Conservation (phyloP, 2,113 vertebrate species). For the Sorex araneus region DNA sequence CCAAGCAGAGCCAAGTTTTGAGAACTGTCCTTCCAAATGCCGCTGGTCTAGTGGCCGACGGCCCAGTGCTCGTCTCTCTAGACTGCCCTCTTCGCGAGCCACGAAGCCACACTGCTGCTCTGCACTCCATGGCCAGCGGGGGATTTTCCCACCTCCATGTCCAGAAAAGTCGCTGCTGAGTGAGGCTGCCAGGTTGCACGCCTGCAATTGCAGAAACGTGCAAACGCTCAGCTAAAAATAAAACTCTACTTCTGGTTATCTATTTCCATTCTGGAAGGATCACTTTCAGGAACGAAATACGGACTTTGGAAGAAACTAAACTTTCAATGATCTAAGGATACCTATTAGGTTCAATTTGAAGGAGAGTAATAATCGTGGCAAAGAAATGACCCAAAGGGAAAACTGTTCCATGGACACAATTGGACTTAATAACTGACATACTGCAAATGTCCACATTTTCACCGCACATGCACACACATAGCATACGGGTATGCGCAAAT, state of each 20-base stretch:
- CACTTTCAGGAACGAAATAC: background rate
- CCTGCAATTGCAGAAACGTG: background rate
- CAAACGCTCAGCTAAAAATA: background rate
- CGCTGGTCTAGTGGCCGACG: background rate
- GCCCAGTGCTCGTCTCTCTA: no score
- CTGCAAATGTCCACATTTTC: background rate
- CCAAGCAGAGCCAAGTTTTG: background rate
- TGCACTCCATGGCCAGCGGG: background rate
- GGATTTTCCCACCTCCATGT: background rate
- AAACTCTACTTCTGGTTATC: background rate
- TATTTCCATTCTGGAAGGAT: background rate
- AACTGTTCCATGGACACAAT: no score
- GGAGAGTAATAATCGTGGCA: background rate
- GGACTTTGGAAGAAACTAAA: background rate
- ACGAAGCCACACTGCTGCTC: no score
- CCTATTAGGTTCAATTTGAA: background rate
- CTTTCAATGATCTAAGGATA: background rate
- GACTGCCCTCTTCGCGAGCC: no score
- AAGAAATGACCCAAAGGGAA: background rate
- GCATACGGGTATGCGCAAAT: background rate
- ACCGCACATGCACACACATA: background rate
- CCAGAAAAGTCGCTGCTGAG: no score
- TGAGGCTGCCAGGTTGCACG: fast-evolving
- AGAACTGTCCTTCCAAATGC: background rate
- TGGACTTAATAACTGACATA: background rate